Evolutionary conservation across 2,888 invertebrate genomes (phyloP).

Genomic region (Eupithecia exiguata): DNA sequence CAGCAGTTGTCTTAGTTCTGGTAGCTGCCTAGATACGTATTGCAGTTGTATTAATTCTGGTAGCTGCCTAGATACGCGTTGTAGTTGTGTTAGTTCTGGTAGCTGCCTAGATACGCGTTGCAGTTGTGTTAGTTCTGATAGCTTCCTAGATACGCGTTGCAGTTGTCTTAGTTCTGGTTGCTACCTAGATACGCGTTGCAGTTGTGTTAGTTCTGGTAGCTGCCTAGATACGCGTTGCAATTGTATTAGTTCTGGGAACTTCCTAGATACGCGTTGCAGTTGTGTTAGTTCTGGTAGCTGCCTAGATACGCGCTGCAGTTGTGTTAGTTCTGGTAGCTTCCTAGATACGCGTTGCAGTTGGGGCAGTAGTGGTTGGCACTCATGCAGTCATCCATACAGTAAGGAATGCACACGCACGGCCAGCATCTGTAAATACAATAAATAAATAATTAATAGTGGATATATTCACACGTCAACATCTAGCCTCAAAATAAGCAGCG

Average conservation of each 20-base stretch:
- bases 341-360: constrained; percentile 82
- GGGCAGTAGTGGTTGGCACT: constrained; percentile 85
- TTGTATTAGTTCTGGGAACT: too few species aligned
- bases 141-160: too few species aligned
- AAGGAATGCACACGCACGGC: constrained; percentile 51
- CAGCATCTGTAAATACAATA: constrained; percentile 36
- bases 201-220: background rate
- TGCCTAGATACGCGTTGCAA: too few species aligned
- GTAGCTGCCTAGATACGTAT: too few species aligned
- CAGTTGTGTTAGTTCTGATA: too few species aligned
- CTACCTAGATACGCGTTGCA: background rate
- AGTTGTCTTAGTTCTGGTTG: too few species aligned
- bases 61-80: too few species aligned
- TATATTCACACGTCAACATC: background rate
- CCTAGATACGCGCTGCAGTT: constrained; percentile 76
- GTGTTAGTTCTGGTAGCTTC: constrained; percentile 54
- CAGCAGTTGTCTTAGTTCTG: background rate
- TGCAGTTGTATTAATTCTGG: too few species aligned
- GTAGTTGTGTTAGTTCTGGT: background rate
- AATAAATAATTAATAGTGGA: background rate
- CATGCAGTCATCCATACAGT: constrained; percentile 77
- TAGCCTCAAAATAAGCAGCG: background rate
- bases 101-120: too few species aligned
- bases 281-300: background rate
- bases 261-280: background rate